A percentile compares a stretch with the other conserved stretches of the same genome.
phyloP scores from a whole-genome alignment of 2,888 invertebrate genomes.

The Dasypogon diadema region DNA sequence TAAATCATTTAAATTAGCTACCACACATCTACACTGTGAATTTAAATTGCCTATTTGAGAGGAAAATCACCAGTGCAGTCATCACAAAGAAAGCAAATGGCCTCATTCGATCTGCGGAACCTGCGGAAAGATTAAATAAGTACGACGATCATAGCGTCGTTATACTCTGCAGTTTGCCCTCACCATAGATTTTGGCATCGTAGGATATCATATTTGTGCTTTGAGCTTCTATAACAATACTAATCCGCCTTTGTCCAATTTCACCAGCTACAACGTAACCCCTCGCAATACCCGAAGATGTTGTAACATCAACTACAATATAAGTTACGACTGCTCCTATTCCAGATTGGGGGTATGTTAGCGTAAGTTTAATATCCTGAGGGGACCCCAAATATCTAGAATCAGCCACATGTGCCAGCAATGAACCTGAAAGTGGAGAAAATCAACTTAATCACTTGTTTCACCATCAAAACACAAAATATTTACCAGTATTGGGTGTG shows the following conservation, averaged over 20 bases:
- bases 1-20: too few species aligned
- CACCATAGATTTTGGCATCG: not conserved
- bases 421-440: too few species aligned
- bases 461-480: too few species aligned
- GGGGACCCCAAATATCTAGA: too few species aligned
- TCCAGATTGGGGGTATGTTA: constrained; percentile 64
- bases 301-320: not conserved
- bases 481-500: too few species aligned
- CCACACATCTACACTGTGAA: too few species aligned
- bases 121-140: not conserved
- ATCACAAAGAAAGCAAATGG: not conserved
- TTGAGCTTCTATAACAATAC: not conserved
- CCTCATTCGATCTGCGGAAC: not conserved
- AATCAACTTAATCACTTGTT: too few species aligned
- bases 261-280: not conserved
- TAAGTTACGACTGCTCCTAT: constrained; percentile 58
- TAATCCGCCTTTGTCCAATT: not conserved
- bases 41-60: not conserved
- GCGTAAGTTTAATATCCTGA: constrained; percentile 63
- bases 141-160: too few species aligned
- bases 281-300: not conserved
- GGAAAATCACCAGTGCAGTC: not conserved
- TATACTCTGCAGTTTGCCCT: not conserved
- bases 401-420: too few species aligned
- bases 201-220: not conserved